Evolutionary conservation across 1,140 invertebrate species (phyloP), one percentile per base, ranked within the genome.

Genomic region (Procambarus virginalis): DNA sequence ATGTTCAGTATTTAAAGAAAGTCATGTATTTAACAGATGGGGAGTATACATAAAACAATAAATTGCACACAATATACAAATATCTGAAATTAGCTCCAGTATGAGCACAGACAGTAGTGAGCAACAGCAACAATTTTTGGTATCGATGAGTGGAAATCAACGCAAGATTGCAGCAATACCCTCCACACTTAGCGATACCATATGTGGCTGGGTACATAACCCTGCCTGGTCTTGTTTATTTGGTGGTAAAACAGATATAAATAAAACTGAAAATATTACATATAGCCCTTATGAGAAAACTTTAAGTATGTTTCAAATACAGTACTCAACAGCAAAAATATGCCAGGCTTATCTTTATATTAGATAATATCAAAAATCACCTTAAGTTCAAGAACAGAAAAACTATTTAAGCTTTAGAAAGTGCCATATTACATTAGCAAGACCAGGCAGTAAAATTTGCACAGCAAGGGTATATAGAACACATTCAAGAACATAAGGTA

Each of bases 121-220:
- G 81, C 82, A 89, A 84, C 73, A 84, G 34, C 73, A 86, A 89
- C 55, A 84, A 55, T 89, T 89, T 89, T 89, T 89, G 88, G 88
- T 89, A 89, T 89, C 81, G 76, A 84, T 84, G 81, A 84, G 60
- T 82, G 82, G 88, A 84, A 78, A 73, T 89, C 45, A 84, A 89
- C 88, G 82, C 88, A 84, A 78, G 88, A 83, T 20, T 79, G 81
- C 88, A 84, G 75, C 73, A 77, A 78, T 81, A 89, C 73, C 80
- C 46, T 60, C 81, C 81, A 89, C 82, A 73, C 82, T 48, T 84
- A 76, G 81, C 51, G 64, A 84, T 78, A 83, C 76, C 55, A 49
- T 48, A 64, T 20, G 68, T 73, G 68, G 68, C 22, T 73, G 68
- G 68, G 68, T 34, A 34, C 68, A 20, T 34, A 73, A 34, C 6